A percentile compares a stretch with the other conserved stretches of the same genome.
These are phyloP conservation scores for Rafetus swinhoei DNA, from an alignment of 2,113 vertebrate species.

Conservation along the genomic window DNA sequence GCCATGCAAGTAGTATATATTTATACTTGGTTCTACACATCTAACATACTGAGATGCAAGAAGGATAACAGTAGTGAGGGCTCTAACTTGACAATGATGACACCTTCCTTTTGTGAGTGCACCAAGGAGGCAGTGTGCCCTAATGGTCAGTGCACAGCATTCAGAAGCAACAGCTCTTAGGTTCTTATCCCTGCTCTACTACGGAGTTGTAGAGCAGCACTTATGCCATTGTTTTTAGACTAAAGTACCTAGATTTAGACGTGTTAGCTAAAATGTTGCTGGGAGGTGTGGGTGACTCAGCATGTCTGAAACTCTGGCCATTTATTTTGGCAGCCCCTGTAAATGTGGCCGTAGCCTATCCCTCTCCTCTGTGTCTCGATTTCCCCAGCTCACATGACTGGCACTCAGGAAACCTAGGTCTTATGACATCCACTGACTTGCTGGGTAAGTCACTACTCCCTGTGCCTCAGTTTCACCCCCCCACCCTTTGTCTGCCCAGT, in stretches of 20 bases:
- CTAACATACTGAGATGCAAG: neutral
- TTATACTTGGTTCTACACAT: neutral
- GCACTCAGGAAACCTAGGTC: neutral
- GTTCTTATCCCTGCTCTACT: neutral
- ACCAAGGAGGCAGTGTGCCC: neutral
- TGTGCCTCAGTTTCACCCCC: neutral
- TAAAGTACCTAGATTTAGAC: accelerated
- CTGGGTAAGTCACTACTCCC: neutral
- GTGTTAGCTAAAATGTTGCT: accelerated
- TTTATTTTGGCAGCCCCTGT: neutral
- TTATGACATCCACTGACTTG: neutral
- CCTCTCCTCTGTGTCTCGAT: neutral
- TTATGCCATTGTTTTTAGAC: neutral
- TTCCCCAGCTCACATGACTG: neutral
- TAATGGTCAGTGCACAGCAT: neutral
- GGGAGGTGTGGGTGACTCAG: accelerated
- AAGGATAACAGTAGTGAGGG: neutral
- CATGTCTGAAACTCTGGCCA: neutral
- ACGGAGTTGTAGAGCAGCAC: neutral
- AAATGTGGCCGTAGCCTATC: neutral
- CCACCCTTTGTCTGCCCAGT: neutral
- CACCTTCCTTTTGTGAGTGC: accelerated
- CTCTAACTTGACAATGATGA: neutral
- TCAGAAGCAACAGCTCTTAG: neutral
- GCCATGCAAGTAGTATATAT: too few relatives aligned